Base-by-base conservation (phyloP, 2,888 invertebrate genomes). In the Acanthacorydalis orientalis region DNA sequence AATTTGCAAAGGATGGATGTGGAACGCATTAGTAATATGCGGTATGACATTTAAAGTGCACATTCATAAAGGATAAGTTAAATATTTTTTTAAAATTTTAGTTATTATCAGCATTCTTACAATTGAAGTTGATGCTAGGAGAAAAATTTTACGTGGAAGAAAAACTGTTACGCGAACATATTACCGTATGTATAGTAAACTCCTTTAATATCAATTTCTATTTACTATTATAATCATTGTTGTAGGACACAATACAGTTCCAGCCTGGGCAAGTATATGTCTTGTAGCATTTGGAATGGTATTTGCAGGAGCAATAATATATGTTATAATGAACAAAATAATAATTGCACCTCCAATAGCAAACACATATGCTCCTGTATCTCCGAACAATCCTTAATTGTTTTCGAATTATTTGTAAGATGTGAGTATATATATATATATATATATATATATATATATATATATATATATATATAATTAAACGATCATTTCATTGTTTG, bases 151-250 rank as follows among this genome's bases (percentile, higher is more conserved):
- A 39, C 72, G 82, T 57, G 87, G 87, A 47, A 72, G 87, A 52
- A 80, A 82, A 67, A 81, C 84, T 10, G 74, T 87, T 58, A 87
- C 81, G 2, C 74, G 85, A 51, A 75, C 73, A 50, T 86, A 87
- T 61, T 82, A 82, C 60, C 74, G 87, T 87, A 72, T 83, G 85
- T 76, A 12, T 7, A 33, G n/a, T 31, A 1, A 4, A 7, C 14
- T 37, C 7, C 37, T 1, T 4, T 4, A 35, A 35, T 12, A n/a
- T 35, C 7, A 35, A 11, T 37, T n/a, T 12, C 6, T 37, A 37
- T 7, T 37, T 37, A 35, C n/a, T 35, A 7, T 43, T 39, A 9
- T 46, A 50, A 48, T 47, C 31, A 46, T 34, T 35, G 48, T 63
- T 63, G 57, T 53, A 85, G 84, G 65, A 63, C 77, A 79, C 44